These are phyloP conservation scores for Nestor notabilis DNA, from an alignment of 2,113 vertebrate genomes.

Conservation along the genomic window DNA sequence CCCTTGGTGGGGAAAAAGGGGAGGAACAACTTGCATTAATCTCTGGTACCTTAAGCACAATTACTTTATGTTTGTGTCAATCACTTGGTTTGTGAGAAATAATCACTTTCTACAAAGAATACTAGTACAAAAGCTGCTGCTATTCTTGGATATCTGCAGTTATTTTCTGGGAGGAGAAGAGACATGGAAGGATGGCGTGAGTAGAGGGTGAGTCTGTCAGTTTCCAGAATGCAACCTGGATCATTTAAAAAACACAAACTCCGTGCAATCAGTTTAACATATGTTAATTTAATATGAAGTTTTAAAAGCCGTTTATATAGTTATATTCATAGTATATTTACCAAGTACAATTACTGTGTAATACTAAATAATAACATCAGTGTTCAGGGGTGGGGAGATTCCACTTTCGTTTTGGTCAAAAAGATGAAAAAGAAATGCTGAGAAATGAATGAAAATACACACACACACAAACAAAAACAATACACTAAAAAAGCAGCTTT, in stretches of 20 bases:
- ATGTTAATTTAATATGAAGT: not conserved
- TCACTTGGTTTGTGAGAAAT: conserved; percentile 24
- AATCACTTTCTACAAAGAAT: conserved; percentile 23
- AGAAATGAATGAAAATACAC: not conserved
- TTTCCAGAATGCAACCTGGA: not conserved
- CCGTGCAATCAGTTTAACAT: not conserved
- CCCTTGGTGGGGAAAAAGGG: not conserved
- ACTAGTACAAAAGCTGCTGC: not conserved
- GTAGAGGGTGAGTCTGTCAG: not conserved
- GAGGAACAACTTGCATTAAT: not conserved
- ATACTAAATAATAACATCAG: not conserved
- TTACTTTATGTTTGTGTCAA: conserved; percentile 17
- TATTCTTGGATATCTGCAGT: conserved; percentile 16
- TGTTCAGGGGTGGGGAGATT: not conserved
- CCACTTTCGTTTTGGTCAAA: not conserved
- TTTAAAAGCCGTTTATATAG: not conserved
- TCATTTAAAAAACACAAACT: not conserved
- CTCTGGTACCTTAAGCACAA: not conserved
- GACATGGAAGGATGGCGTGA: not conserved
- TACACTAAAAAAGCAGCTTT: not conserved
- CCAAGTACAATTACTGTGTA: not conserved
- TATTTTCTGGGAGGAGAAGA: not conserved
- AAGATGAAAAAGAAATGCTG: not conserved
- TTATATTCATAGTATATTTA: not conserved
- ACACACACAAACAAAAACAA: not conserved